phyloP scores from a whole-genome alignment of 2,797 vertebrate species.

The Urophycis tenuis region DNA sequence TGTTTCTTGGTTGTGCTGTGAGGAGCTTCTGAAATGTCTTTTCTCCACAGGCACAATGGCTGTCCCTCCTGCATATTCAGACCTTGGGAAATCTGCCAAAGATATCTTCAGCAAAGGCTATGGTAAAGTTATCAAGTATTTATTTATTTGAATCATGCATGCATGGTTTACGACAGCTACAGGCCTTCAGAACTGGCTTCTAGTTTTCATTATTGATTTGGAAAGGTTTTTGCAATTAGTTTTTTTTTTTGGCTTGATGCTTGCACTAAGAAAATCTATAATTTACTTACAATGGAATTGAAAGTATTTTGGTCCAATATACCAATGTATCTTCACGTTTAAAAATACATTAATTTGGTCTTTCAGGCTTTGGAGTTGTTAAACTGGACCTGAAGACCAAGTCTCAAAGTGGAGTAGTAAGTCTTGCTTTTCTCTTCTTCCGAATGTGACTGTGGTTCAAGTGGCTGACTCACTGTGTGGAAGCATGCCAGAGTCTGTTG shows the following conservation, averaged over 20 bases:
- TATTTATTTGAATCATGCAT: conserved; percentile 1
- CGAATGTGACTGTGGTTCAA: neutral
- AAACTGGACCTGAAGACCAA: conserved; percentile 95
- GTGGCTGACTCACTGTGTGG: conserved; percentile 33
- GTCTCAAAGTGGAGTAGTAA: conserved; percentile 93
- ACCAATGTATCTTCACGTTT: neutral
- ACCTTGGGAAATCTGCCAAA: conserved; percentile 91
- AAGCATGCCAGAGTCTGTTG: conserved; percentile 22
- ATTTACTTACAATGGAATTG: conserved; percentile 10
- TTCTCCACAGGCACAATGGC: conserved; percentile 78
- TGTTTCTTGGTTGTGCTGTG: neutral
- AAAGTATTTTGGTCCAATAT: neutral
- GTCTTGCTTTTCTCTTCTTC: conserved; percentile 52
- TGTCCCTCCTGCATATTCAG: conserved; percentile 84
- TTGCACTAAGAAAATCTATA: conserved; percentile 7
- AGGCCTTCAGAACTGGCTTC: neutral
- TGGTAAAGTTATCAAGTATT: conserved; percentile 64
- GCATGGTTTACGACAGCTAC: neutral
- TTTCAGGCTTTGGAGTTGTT: conserved; percentile 85
- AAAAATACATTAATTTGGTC: conserved; percentile 9
- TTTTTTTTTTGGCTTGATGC: neutral
- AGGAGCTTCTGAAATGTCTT: conserved; percentile 11
- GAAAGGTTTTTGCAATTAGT: neutral
- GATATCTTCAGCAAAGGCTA: conserved; percentile 94
- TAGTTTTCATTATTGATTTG: neutral